A percentile compares a stretch with the other conserved stretches of the same genome.
These are phyloP conservation scores for Pemphredon lugubris DNA, from an alignment of 2,888 invertebrate species.

Conservation along the genomic window DNA sequence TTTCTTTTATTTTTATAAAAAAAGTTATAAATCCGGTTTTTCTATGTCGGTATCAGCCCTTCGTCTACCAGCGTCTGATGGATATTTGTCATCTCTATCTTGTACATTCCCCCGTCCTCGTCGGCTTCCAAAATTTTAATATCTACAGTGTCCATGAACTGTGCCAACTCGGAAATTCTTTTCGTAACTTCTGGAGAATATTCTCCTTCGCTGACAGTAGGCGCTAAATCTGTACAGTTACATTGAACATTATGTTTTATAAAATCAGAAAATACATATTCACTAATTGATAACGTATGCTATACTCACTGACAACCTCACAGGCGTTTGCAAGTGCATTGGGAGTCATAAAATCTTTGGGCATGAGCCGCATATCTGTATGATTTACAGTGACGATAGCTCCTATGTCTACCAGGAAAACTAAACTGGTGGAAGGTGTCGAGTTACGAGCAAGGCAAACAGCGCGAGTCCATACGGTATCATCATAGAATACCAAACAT, in stretches of 20 bases:
- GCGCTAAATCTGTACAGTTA: slow-evolving; percentile 53
- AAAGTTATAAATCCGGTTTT: no score
- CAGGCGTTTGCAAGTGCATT: slow-evolving; percentile 66
- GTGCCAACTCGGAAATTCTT: slow-evolving; percentile 43
- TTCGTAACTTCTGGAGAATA: slow-evolving; percentile 41
- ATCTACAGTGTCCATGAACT: no score
- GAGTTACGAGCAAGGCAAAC: slow-evolving; percentile 60
- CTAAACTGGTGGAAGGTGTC: slow-evolving; percentile 46
- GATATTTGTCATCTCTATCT: slow-evolving; percentile 69
- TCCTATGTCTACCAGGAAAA: slow-evolving; percentile 77
- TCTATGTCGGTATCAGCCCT: slow-evolving; percentile 35
- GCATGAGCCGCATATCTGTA: slow-evolving; percentile 73
- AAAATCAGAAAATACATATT: background rate
- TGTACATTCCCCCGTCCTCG: slow-evolving; percentile 38
- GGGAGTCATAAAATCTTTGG: slow-evolving; percentile 72
- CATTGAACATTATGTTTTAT: background rate
- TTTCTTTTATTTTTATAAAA: no score
- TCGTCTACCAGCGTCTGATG: slow-evolving; percentile 52
- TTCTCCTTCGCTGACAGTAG: slow-evolving; percentile 23
- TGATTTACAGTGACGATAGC: slow-evolving; percentile 70
- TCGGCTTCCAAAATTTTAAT: slow-evolving; percentile 56
- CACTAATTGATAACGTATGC: background rate
- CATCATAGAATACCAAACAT: slow-evolving; percentile 72
- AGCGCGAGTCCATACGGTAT: slow-evolving; percentile 74
- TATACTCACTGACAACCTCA: slow-evolving; percentile 65